Evolutionary conservation across 2,888 invertebrate species (phyloP).

Genomic region (Brassicogethes aeneus): DNA sequence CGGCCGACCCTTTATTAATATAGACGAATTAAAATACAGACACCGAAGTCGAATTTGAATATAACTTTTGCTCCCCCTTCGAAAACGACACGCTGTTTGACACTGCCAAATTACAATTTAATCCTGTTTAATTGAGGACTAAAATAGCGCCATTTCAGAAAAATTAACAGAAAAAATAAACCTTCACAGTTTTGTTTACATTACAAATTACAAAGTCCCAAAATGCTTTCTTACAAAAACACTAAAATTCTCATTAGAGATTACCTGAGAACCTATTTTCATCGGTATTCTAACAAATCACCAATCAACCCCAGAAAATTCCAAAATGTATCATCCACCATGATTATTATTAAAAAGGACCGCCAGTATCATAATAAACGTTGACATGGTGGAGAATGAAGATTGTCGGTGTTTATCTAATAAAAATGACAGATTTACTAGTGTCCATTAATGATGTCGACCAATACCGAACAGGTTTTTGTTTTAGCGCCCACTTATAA

Average conservation of each 20-base stretch:
- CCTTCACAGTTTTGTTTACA: too few species aligned
- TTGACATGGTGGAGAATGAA: conserved; percentile 14
- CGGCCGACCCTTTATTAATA: conserved; percentile 32
- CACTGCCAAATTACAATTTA: background rate
- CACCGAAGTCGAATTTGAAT: conserved; percentile 13
- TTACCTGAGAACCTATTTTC: too few species aligned
- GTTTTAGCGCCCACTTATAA: conserved; percentile 25
- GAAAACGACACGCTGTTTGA: background rate
- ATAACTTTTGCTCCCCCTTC: background rate
- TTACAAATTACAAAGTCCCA: too few species aligned
- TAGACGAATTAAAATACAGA: conserved; percentile 28
- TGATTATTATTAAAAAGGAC: too few species aligned
- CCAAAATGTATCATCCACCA: too few species aligned
- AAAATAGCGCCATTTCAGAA: too few species aligned
- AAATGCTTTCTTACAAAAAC: too few species aligned
- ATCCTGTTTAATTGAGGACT: too few species aligned
- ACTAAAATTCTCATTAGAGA: too few species aligned
- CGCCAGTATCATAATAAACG: background rate
- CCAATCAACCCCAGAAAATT: too few species aligned
- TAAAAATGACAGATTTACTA: conserved; percentile 35
- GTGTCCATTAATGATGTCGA: conserved; percentile 29
- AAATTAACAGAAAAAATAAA: too few species aligned
- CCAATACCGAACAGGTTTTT: conserved; percentile 29
- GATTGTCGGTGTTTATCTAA: conserved; percentile 28
- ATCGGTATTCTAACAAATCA: too few species aligned